Evolutionary conservation across 2,113 vertebrate species (phyloP).

Genomic region (Gnathonemus longibarbis): DNA sequence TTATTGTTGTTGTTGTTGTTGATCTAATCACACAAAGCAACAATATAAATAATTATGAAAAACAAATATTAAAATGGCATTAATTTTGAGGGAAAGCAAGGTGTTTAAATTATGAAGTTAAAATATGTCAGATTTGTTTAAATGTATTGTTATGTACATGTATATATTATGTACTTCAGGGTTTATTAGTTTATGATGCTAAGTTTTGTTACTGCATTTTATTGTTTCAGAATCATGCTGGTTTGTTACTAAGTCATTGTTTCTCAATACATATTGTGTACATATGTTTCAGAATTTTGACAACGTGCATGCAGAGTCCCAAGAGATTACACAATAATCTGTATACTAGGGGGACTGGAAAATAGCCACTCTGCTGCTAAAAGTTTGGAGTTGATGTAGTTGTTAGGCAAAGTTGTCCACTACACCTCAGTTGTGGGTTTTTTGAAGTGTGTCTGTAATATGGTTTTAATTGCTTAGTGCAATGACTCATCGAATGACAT

Average conservation of each 20-base stretch:
- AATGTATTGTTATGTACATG: background rate
- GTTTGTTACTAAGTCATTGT: background rate
- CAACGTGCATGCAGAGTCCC: background rate
- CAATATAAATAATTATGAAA: background rate
- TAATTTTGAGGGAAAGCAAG: background rate
- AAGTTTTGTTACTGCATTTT: background rate
- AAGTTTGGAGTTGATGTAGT: background rate
- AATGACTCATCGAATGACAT: constrained; percentile 2
- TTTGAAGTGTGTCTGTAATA: background rate
- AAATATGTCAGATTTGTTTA: background rate
- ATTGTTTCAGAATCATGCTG: background rate
- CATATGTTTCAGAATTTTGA: background rate
- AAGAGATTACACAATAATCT: background rate
- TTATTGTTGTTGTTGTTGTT: background rate
- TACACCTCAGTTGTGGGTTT: background rate
- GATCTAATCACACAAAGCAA: background rate
- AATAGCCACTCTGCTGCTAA: background rate
- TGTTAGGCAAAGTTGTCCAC: background rate
- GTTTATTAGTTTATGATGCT: background rate
- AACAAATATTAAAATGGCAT: background rate
- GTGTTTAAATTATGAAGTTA: background rate
- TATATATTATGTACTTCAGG: background rate
- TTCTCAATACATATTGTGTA: background rate
- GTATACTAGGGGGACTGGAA: background rate
- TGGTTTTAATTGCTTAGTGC: background rate